Evolutionary conservation across 2,888 invertebrate genomes (phyloP).

Genomic region (Odontomyia ornata): DNA sequence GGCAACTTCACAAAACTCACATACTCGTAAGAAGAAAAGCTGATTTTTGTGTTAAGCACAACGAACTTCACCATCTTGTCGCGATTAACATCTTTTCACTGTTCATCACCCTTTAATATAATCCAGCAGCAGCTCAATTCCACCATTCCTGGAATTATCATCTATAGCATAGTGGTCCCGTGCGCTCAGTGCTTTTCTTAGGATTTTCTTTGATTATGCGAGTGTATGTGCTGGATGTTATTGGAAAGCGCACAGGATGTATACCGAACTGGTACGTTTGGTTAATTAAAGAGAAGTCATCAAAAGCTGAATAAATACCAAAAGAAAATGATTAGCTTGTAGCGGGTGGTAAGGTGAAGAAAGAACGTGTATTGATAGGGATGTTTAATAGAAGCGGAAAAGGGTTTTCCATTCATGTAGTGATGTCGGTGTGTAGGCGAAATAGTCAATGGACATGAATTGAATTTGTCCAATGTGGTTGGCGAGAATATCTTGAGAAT

Average conservation of each 20-base stretch:
- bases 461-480: not conserved
- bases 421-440: slow-evolving; percentile 2
- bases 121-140: no score
- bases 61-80: not conserved
- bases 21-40: not conserved
- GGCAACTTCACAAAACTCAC: no score
- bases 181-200: not conserved
- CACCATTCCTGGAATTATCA: not conserved
- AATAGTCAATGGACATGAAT: not conserved
- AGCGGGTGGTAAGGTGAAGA: not conserved
- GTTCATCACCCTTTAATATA: not conserved
- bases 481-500: not conserved
- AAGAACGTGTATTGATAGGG: not conserved
- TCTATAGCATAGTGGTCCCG: not conserved
- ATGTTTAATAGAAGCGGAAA: not conserved
- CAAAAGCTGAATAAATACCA: slow-evolving; percentile 36
- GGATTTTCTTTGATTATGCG: slow-evolving; percentile 1
- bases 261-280: slow-evolving; percentile 13
- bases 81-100: not conserved
- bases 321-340: slow-evolving; percentile 12
- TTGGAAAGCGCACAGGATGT: slow-evolving; percentile 14
- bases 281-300: slow-evolving; percentile 30
- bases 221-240: not conserved
- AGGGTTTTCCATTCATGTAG: not conserved
- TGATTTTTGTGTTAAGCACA: not conserved